Evolutionary conservation across 2,797 vertebrate genomes (phyloP), one percentile per base, ranked within the genome.

Genomic region (Carduelis carduelis): DNA sequence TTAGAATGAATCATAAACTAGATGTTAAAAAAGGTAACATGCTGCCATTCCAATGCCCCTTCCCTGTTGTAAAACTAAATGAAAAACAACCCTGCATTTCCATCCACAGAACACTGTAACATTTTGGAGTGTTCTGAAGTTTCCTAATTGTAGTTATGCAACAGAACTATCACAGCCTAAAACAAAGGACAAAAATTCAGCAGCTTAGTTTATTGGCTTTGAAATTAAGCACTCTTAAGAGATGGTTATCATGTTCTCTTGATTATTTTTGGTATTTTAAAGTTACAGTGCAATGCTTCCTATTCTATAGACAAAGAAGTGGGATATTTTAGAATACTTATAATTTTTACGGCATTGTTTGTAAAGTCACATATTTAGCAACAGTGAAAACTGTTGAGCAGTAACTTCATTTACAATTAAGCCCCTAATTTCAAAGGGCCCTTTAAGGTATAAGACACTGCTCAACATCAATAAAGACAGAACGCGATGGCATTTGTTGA

Each of bases 1-100:
- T 91, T 83, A 93, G 90, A 95, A 82, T 47, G 37, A 96, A 89
- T 93, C 95, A 91, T 90, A 90, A 91, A 70, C 65, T 70, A 77
- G 30, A 82, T 34, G 64, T 79, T 81, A 87, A 94, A 94, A 96
- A 95, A 95, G 34, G 78, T 65, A 85, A 81, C 49, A 43, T 1
- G 2, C 63, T 89, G 75, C 39, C 47, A 77, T 83, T 90, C 22
- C 44, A 66, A 12, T 63, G 49, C 23, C 47, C 70, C 78, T 77
- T 90, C 56, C 60, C 12, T 92, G 43, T 24, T 93, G 83, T 90
- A 94, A 95, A 97, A 93, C 61, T 7, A 86, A 89, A 68, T 6
- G 6, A 84, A 50, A 96, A 94, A 85, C 5, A 35, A 78, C 34
- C 34, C 56, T 83, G 72, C 12, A 11, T 83, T 89, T 90, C 72